Evolutionary conservation across 2,113 vertebrate species (phyloP).

Genomic region (Choloepus hoffmanni): DNA sequence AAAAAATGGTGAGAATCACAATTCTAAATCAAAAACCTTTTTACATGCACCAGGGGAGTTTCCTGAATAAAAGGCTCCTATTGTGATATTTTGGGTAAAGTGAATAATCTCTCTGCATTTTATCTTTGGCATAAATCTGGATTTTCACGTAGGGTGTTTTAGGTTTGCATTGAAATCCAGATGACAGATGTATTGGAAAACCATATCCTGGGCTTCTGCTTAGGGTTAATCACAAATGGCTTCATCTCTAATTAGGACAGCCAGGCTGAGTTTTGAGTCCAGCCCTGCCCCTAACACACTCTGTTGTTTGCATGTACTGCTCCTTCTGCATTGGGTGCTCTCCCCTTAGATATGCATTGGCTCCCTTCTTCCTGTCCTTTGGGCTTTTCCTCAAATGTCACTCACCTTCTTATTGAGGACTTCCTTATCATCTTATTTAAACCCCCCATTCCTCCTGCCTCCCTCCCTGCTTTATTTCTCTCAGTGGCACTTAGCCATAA

Average conservation of each 20-base stretch:
- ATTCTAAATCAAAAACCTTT: constrained; percentile 56
- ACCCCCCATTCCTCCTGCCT: not conserved
- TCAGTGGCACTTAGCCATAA: not conserved
- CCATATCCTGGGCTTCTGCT: not conserved
- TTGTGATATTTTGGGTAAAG: constrained; percentile 34
- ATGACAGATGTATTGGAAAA: constrained; percentile 54
- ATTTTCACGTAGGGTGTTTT: constrained; percentile 48
- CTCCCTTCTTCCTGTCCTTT: not conserved
- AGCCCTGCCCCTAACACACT: not conserved
- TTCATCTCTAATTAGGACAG: not conserved
- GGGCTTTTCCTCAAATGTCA: not conserved
- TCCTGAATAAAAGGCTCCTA: constrained; percentile 57
- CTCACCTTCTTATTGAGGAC: not conserved
- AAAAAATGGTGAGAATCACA: not conserved
- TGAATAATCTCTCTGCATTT: constrained; percentile 59
- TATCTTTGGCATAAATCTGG: constrained; percentile 52
- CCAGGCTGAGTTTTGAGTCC: not conserved
- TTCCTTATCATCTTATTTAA: not conserved
- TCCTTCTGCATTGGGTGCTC: not conserved
- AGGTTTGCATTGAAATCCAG: constrained; percentile 46
- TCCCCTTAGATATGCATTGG: not conserved
- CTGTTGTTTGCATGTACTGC: not conserved
- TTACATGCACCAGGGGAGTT: constrained; percentile 53
- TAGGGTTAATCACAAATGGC: not conserved
- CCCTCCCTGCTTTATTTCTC: not conserved